Conservation (phyloP, 2,113 vertebrate species). For the Vireo altiloquus region DNA sequence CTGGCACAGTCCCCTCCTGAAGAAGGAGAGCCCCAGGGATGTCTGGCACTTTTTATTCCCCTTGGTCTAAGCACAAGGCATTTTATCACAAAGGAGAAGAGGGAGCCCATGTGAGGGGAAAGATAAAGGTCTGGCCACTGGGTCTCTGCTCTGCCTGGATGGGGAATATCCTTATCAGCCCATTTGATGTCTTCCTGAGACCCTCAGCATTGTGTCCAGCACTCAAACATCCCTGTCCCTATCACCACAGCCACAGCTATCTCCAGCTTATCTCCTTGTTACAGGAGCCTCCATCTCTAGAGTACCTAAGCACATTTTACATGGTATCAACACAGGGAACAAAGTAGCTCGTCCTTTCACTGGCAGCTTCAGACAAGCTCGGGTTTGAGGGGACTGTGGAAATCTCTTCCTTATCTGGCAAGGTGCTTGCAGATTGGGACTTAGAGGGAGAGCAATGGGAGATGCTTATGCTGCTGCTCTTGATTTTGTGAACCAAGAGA, state of each 20-base stretch:
- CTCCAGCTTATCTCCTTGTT: slow-evolving; percentile 38
- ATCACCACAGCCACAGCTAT: neutral
- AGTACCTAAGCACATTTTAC: slow-evolving; percentile 33
- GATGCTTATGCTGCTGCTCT: neutral
- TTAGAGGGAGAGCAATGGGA: slow-evolving; percentile 6
- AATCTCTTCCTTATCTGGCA: slow-evolving; percentile 23
- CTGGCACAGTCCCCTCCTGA: neutral
- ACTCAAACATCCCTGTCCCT: slow-evolving; percentile 4
- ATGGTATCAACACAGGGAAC: slow-evolving; percentile 35
- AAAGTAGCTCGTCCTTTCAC: neutral
- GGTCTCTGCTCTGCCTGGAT: neutral
- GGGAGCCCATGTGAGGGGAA: neutral
- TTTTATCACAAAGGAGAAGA: neutral
- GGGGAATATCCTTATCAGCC: slow-evolving; percentile 27
- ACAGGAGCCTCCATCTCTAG: slow-evolving; percentile 41
- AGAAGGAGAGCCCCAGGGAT: neutral
- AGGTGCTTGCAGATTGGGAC: neutral
- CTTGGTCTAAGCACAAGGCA: neutral
- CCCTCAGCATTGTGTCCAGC: slow-evolving; percentile 27
- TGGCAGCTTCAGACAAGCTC: neutral
- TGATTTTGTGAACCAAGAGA: neutral
- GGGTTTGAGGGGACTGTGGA: neutral
- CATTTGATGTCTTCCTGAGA: slow-evolving; percentile 48
- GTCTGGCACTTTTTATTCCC: neutral
- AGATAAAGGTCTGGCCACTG: neutral